Base-by-base conservation (phyloP, 2,888 invertebrate species). In the Hipparchia sbordonii region DNA sequence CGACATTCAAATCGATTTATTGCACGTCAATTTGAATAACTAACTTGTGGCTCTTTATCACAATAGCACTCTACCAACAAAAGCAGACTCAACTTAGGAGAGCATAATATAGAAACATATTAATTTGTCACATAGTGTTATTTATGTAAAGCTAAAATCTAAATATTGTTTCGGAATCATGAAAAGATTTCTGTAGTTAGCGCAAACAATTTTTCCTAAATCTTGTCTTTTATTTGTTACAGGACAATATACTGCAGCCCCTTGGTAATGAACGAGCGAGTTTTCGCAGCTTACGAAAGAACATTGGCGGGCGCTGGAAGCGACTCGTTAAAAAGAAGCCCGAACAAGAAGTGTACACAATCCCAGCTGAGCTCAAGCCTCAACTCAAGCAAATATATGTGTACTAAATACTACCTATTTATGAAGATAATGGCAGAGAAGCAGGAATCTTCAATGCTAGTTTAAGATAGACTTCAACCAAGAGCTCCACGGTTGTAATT, bases 341-440 rank as follows among this genome's bases (percentile, higher is more conserved):
- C 78, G 95, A 96, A 86, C 96, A 96, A 89, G 96, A 97, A 87
- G 95, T 96, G 79, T 97, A 97, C 93, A 96, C 96, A 89, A 97
- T 97, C 94, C 97, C 97, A 82, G 97, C 97, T 74, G 97, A 97
- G 94, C 95, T 97, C 84, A 97, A 97, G 89, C 97, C 97, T 81
- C 97, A 97, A 94, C 95, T 97, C 81, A 97, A 97, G 93, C 96
- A 97, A 88, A 97, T 97, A 86, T 97, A 97, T 91, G 97, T 97
- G 88, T 97, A 97, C 93, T 97, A 95, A 94, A 72, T 81, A 72
- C 73, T 75, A 76, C 72, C 67, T 75, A 72, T 62, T 69, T 67
- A 70, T 63, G 74, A 83, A 82, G 82, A 78, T 79, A 82, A 72
- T 83, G 85, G 86, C 88, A 85, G 82, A 84, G 90, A 90, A 91